Evolutionary conservation across 2,113 vertebrate species (phyloP).

Genomic region (Bos javanicus): DNA sequence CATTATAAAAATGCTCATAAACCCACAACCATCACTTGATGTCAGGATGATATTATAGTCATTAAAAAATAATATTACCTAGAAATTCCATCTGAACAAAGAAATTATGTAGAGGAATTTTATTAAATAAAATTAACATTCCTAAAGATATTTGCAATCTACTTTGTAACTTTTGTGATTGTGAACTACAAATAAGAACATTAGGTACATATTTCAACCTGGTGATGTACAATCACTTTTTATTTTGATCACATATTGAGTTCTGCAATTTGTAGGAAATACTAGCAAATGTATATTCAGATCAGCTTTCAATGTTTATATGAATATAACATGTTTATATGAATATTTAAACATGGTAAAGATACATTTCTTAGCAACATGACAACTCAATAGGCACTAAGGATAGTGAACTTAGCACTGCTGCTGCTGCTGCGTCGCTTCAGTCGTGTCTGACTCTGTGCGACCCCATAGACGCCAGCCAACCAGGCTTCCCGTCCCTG

Average conservation of each 20-base stretch:
- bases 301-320: constrained; percentile 10
- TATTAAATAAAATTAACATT: constrained; percentile 53
- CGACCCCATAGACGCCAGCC: too few relatives aligned
- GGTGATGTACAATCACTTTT: neutral
- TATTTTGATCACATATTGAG: constrained; percentile 19
- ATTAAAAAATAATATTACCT: constrained; percentile 47
- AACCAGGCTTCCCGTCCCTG: too few relatives aligned
- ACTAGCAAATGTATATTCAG: constrained; percentile 16
- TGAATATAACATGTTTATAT: neutral
- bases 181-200: constrained; percentile 25
- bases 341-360: neutral
- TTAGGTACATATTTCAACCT: constrained; percentile 9
- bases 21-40: constrained; percentile 44
- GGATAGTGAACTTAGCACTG: neutral
- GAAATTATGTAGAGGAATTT: constrained; percentile 37
- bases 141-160: constrained; percentile 34
- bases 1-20: constrained; percentile 62
- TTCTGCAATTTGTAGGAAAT: constrained; percentile 14
- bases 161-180: constrained; percentile 11
- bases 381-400: neutral
- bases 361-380: constrained; percentile 3
- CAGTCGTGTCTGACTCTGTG: too few relatives aligned
- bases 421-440: too few relatives aligned
- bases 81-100: constrained; percentile 39
- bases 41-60: constrained; percentile 47